Conservation (phyloP, 1,140 invertebrate species). For the Ceratina calcarata region DNA sequence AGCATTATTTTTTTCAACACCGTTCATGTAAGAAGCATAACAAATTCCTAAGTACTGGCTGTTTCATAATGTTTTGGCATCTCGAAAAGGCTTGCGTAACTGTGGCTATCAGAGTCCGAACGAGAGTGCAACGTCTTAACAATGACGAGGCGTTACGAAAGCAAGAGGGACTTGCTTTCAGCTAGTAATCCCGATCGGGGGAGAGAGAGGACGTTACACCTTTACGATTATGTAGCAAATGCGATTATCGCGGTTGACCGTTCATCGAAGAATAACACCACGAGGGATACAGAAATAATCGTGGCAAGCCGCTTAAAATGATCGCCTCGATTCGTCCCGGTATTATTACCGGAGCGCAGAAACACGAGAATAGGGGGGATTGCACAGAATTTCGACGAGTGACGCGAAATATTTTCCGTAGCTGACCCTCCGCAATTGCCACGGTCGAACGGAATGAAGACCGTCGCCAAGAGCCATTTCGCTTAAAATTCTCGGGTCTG, state of each 20-base stretch:
- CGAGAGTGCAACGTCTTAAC: conserved; percentile 12
- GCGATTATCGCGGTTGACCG: conserved; percentile 38
- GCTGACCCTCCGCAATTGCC: background rate
- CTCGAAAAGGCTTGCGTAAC: background rate
- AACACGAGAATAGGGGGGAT: background rate
- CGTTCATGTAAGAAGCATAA: background rate
- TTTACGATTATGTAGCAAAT: conserved; percentile 18
- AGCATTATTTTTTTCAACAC: too few relatives aligned
- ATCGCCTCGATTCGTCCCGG: conserved; percentile 13
- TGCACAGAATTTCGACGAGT: background rate
- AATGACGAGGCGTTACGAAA: conserved; percentile 4
- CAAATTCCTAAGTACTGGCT: background rate
- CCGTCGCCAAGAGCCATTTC: too few relatives aligned
- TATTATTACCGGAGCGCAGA: conserved; percentile 18
- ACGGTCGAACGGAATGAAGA: too few relatives aligned
- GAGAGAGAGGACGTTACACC: background rate
- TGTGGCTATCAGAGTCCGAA: background rate
- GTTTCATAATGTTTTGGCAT: conserved; percentile 3
- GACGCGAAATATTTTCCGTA: background rate
- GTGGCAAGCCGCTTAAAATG: background rate
- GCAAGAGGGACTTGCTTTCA: background rate
- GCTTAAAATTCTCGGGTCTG: too few relatives aligned
- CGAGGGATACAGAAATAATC: conserved; percentile 2
- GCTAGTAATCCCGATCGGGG: background rate
- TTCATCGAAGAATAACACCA: conserved; percentile 16